A percentile compares a stretch with the other conserved stretches of the same genome.
Conservation (phyloP, 1,140 invertebrate species). For the Drosophila pandora region DNA sequence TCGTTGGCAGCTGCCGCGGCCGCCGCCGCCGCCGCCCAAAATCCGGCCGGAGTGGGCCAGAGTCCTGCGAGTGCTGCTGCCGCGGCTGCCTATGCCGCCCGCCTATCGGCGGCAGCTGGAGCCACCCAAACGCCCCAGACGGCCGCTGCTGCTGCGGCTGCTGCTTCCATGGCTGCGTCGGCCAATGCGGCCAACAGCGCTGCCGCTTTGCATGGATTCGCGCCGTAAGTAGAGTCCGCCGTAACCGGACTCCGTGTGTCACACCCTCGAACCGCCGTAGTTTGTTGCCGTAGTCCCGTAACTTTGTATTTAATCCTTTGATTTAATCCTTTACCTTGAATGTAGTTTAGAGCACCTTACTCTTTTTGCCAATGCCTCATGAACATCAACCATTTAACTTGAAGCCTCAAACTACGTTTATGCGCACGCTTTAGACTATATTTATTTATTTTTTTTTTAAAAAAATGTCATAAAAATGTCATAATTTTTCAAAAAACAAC, state of each 20-base stretch:
- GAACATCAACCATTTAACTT: not conserved
- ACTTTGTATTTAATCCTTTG: conserved; percentile 17
- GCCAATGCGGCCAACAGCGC: conserved; percentile 88
- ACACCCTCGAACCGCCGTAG: conserved; percentile 54
- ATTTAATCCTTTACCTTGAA: conserved; percentile 32
- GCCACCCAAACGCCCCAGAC: conserved; percentile 86
- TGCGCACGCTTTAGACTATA: conserved; percentile 27
- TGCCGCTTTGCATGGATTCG: conserved; percentile 90
- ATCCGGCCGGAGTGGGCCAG: conserved; percentile 45
- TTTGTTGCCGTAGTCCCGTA: conserved; percentile 25
- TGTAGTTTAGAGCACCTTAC: conserved; percentile 33
- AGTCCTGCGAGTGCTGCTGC: conserved; percentile 62
- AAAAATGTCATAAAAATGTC: not conserved
- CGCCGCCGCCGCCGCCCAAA: conserved; percentile 59
- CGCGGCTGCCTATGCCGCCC: conserved; percentile 84
- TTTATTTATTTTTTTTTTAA: not conserved
- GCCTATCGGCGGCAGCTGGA: conserved; percentile 85
- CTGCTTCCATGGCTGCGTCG: conserved; percentile 86
- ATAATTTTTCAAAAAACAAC: no score
- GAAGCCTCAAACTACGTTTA: conserved; percentile 27
- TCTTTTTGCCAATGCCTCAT: conserved; percentile 1
- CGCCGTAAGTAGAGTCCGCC: conserved; percentile 89
- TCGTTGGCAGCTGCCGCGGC: conserved; percentile 61
- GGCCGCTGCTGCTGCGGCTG: conserved; percentile 86
- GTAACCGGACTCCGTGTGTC: conserved; percentile 28